Percentiles rank a stretch among this genome's conserved stretches.
phyloP scores from a whole-genome alignment of 2,113 vertebrate species.

The Trichechus manatus region DNA sequence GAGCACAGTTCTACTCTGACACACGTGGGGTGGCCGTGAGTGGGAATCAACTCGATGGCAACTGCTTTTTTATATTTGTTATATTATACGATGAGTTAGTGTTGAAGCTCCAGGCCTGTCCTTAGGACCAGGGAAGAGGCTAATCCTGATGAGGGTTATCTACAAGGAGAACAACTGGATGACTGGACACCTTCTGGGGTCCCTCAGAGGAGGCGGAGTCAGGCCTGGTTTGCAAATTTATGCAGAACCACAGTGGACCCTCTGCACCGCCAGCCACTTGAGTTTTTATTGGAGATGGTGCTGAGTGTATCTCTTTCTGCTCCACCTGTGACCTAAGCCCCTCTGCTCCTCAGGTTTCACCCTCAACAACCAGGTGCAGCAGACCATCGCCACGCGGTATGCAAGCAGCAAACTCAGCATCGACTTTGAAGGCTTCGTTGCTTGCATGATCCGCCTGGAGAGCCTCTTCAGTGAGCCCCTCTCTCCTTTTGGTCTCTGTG shows the following conservation, averaged over 20 bases:
- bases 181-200: neutral
- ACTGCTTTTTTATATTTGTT: neutral
- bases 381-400: constrained; percentile 89
- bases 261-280: neutral
- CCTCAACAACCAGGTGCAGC: constrained; percentile 91
- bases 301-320: neutral
- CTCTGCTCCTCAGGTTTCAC: constrained; percentile 89
- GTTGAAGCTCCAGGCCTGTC: neutral
- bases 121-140: neutral
- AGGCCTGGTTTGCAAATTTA: neutral
- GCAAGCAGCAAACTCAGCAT: constrained; percentile 88
- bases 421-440: constrained; percentile 93
- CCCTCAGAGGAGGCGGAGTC: neutral
- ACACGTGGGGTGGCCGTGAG: neutral
- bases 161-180: neutral
- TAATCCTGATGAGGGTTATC: neutral
- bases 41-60: neutral
- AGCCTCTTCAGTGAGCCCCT: constrained; percentile 93
- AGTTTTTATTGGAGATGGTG: neutral
- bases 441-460: constrained; percentile 93
- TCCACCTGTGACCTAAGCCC: neutral
- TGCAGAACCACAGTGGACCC: neutral
- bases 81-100: neutral
- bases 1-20: neutral
- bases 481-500: neutral